Conservation (phyloP, 2,113 vertebrate genomes). For the Ginglymostoma cirratum region DNA sequence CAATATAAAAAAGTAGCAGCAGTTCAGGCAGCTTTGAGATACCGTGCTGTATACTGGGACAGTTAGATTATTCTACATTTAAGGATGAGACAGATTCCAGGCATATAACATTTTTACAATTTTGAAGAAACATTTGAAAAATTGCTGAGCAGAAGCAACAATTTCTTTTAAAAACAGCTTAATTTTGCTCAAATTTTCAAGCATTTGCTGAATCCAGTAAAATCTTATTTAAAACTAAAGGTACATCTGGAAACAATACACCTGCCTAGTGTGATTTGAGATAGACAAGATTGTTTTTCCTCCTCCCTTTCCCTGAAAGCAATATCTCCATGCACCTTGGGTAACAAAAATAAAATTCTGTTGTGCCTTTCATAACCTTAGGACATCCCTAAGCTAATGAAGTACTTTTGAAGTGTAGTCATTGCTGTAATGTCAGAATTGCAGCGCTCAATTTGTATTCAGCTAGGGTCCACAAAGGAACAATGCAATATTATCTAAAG, state of each 20-base stretch:
- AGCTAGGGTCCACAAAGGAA: not conserved
- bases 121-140: not conserved
- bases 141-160: not conserved
- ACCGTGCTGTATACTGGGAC: not conserved
- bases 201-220: not conserved
- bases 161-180: not conserved
- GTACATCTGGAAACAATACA: conserved; percentile 14
- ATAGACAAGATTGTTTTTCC: not conserved
- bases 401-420: not conserved
- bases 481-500: not conserved
- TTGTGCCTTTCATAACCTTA: not conserved
- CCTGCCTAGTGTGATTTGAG: not conserved
- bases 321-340: not conserved
- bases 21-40: not conserved
- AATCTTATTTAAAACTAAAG: not conserved
- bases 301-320: not conserved
- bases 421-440: not conserved
- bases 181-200: not conserved
- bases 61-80: not conserved
- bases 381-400: not conserved
- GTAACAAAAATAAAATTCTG: not conserved
- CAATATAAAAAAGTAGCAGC: not conserved
- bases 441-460: not conserved
- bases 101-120: not conserved
- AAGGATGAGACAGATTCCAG: not conserved